These are phyloP conservation scores for Entomyzon cyanotis DNA, from an alignment of 2,113 vertebrate species.

Conservation along the genomic window DNA sequence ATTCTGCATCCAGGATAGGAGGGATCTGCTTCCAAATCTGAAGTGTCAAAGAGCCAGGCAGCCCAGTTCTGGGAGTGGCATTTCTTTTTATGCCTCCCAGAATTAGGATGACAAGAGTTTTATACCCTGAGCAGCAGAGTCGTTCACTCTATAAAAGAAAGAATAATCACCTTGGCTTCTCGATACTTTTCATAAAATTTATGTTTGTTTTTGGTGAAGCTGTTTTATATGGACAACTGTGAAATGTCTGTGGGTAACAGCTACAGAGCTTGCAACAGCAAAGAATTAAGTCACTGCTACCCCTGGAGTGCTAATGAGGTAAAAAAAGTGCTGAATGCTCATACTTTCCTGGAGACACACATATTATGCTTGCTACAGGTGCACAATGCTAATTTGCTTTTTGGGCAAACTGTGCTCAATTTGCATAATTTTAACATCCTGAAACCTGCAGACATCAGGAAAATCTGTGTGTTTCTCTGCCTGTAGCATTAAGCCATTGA, in stretches of 20 bases:
- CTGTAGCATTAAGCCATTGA: conserved; percentile 33
- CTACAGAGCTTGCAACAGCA: conserved; percentile 3
- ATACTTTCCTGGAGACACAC: conserved; percentile 20
- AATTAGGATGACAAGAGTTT: neutral
- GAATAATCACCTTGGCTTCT: neutral
- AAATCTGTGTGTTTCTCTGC: conserved; percentile 49
- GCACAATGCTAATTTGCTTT: conserved; percentile 61
- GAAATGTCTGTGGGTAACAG: neutral
- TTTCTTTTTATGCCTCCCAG: neutral
- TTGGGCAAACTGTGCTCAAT: conserved; percentile 46
- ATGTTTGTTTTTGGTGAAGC: neutral
- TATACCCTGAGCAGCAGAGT: neutral
- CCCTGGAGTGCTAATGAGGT: conserved; percentile 54
- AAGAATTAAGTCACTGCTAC: conserved; percentile 37
- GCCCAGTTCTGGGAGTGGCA: neutral
- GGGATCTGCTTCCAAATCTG: neutral
- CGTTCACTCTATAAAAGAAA: neutral
- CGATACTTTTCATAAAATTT: conserved; percentile 7
- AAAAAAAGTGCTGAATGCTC: conserved; percentile 66
- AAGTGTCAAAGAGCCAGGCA: neutral
- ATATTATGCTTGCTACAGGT: conserved; percentile 57
- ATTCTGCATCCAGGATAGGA: neutral
- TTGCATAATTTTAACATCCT: conserved; percentile 61
- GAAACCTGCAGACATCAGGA: conserved; percentile 58
- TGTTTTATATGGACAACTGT: conserved; percentile 27